Conservation (phyloP, 2,797 vertebrate genomes). For the Adrianichthys oophorus region DNA sequence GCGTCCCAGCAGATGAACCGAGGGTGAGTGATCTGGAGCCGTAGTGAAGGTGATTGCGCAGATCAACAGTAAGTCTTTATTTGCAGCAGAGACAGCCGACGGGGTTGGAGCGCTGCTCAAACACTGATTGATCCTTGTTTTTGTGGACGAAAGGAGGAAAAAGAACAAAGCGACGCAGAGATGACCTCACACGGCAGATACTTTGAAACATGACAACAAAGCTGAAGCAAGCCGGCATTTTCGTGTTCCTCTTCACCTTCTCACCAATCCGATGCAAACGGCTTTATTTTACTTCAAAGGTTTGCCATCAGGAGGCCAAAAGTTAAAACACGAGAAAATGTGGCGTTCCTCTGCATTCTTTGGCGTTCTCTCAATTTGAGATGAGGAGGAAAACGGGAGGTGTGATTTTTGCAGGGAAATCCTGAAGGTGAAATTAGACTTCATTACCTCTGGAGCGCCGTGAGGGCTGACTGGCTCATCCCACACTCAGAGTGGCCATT, state of each 20-base stretch:
- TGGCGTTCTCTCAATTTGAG: conserved; percentile 30
- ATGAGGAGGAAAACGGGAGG: conserved; percentile 15
- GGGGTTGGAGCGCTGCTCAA: conserved; percentile 47
- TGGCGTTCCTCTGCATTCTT: conserved; percentile 8
- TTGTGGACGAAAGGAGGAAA: conserved; percentile 20
- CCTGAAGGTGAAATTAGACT: conserved; percentile 32
- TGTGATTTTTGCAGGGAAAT: conserved; percentile 17
- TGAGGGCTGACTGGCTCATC: conserved; percentile 9
- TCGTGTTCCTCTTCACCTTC: conserved; percentile 40
- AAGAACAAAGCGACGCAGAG: conserved; percentile 37
- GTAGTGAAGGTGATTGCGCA: conserved; percentile 34
- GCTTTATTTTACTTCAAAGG: conserved; percentile 57
- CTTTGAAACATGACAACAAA: conserved; percentile 57
- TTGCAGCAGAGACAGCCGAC: conserved; percentile 35
- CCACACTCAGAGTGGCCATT: not conserved
- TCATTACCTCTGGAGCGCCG: conserved; percentile 33
- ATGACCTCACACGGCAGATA: conserved; percentile 56
- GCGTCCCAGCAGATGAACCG: conserved; percentile 20
- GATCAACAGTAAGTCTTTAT: conserved; percentile 46
- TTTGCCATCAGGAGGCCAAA: conserved; percentile 56
- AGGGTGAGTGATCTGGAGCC: conserved; percentile 30
- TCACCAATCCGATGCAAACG: conserved; percentile 50
- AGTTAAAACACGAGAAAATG: conserved; percentile 61
- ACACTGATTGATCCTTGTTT: conserved; percentile 43
- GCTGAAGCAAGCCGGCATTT: conserved; percentile 41